Evolutionary conservation across 2,888 invertebrate genomes (phyloP), one percentile per base, ranked within the genome.

Genomic region (Melanostoma scalare): DNA sequence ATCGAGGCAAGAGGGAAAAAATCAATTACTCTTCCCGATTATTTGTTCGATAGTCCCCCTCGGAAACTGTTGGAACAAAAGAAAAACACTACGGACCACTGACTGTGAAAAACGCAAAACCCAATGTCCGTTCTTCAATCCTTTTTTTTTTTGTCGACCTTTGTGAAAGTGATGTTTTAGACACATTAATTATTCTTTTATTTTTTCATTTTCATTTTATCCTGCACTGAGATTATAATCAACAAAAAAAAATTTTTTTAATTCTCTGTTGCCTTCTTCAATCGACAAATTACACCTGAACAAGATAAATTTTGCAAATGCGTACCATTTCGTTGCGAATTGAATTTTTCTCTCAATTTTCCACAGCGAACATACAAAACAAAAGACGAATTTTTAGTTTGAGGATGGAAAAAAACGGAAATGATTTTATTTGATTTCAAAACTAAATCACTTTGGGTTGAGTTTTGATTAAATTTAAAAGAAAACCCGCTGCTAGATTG

Each of bases 291-390:
- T 82, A 77, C 82, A 82, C 52, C 48, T 73, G 46, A 82, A 68
- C 42, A 76, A 72, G 76, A 72, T 58, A 74, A 82, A 76, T 69
- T 77, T 82, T 82, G 82, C 82, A 82, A 82, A 82, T 82, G 82
- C 82, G 82, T 82, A 82, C 82, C 82, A 82, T 82, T 77, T 82
- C 82, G 77, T 77, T 77, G 77, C 77, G 82, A 77, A 77, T 77
- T 77, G 68, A 73, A 69, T 82, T 69, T 56, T 69, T 69, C 63
- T 63, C 36, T n/a, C 73, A 48, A 71, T 77, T 74, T 44, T 69
- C 35, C 77, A 81, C 63, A 81, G 73, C 69, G 69, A 68, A 77
- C 82, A 82, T 82, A 74, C 82, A 82, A 82, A 82, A 77, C 77
- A 82, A 82, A 76, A 58, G 58, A 69, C 55, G 31, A 61, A 77